A percentile compares a stretch with the other conserved stretches of the same genome.
Conservation (phyloP, 2,888 invertebrate species). For the Gymnocheta viridis region DNA sequence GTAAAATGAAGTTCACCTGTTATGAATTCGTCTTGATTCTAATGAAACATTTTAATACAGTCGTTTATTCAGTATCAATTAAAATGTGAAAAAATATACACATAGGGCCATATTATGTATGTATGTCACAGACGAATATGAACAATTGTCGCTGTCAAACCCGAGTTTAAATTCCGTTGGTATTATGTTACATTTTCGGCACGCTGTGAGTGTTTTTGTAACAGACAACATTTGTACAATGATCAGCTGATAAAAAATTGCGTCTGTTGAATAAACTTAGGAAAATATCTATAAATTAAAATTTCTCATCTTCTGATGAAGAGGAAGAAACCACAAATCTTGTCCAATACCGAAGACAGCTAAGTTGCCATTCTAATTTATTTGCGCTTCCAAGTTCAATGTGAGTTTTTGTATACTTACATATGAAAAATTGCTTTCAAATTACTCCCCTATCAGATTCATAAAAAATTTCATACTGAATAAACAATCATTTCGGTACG, state of each 20-base stretch:
- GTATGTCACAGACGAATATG: background rate
- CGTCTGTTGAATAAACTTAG: too few relatives aligned
- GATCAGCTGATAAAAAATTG: too few relatives aligned
- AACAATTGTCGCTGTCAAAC: background rate
- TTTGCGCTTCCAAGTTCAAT: background rate
- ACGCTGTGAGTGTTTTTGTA: slow-evolving; percentile 1
- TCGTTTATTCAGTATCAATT: too few relatives aligned
- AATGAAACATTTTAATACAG: too few relatives aligned
- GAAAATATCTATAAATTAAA: too few relatives aligned
- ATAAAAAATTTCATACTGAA: background rate
- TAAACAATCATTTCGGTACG: background rate
- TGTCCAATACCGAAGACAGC: background rate
- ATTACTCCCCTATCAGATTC: background rate
- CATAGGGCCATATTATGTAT: too few relatives aligned
- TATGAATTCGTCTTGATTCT: too few relatives aligned
- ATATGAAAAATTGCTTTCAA: background rate
- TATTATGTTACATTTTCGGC: background rate
- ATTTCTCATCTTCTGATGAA: background rate
- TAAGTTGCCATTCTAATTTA: background rate
- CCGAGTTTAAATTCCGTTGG: background rate
- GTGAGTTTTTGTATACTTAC: background rate
- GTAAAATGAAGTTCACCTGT: too few relatives aligned
- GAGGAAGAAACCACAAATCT: background rate
- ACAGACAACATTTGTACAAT: background rate
- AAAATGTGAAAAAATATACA: too few relatives aligned